Base-by-base conservation (phyloP, 2,113 vertebrate species). In the Ptilonorhynchus violaceus region DNA sequence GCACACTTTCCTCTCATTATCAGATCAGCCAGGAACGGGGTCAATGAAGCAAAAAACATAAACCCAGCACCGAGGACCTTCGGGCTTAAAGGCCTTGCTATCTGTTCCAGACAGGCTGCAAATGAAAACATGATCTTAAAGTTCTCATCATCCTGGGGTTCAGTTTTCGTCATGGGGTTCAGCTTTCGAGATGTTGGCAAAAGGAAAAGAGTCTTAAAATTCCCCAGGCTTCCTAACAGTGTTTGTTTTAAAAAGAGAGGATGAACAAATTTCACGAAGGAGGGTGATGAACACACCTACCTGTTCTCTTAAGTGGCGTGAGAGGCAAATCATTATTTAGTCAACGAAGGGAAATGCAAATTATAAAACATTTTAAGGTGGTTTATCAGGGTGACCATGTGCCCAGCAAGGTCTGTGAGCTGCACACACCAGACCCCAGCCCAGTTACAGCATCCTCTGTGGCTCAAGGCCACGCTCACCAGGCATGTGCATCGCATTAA, bases 1-100 rank as follows among this genome's bases (percentile, higher is more conserved):
- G 88, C 73, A 82, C 85, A 88, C 19, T 95, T 88, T 83, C 27
- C 84, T 50, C 87, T 96, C 74, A 77, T 94, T 96, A 94, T 88
- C 95, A 92, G 69, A 94, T 93, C 87, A 86, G 47, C 0, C 1
- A 92, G 79, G 75, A 95, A 95, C 21, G 13, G 88, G 80, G 15
- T 68, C 69, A 52, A 14, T 86, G 88, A 96, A 90, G 87, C 85
- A 72, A 92, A 89, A 88, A 42, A 3, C 55, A 75, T 6, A 82
- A 88, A 82, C 33, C 37, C 39, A 1, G 46, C 44, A 53, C 35
- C 13, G n/a, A 83, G 53, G 64, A 96, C 82, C 64, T 84, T 89
- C 75, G 64, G 86, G 62, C 81, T 88, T 85, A 59, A 77, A 66
- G 83, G 42, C 25, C 24, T 41, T 91, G 89, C 62, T 80, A 9